Evolutionary conservation across 1,140 invertebrate species (phyloP), one percentile per base, ranked within the genome.

Genomic region (Drosophila auraria): DNA sequence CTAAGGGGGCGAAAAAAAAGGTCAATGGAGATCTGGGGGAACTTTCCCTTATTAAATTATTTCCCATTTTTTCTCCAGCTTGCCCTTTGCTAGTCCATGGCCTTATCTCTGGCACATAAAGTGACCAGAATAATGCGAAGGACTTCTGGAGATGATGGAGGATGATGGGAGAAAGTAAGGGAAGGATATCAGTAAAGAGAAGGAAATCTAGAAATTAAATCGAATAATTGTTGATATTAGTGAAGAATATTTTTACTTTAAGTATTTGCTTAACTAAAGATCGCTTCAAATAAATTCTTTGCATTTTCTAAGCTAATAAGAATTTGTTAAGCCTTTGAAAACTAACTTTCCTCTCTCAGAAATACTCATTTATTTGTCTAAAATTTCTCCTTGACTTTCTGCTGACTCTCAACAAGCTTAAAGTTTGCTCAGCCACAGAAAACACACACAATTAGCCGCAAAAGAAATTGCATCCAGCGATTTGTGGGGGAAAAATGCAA

Each of bases 11-110:
- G 15, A 33, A 45, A 30, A 49, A 84, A 83, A 87, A 87, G 83
- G 83, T 87, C 74, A 86, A 59, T 84, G 82, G 50, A 64, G 69
- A 71, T 78, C 78, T 42, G 42, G 63, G 49, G 44, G 47, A 74
- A 63, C 72, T 82, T 82, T 80, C 44, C 78, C 69, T 76, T 87
- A 87, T 87, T 87, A 82, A 87, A 87, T 87, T 87, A 87, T 87
- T 86, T 86, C 23, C 15, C 60, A 72, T 60, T 68, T 72, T 71
- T 76, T 58, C 54, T 56, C 27, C 25, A 33, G 58, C 44, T 45
- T 38, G 62, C 47, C 33, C 51, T 65, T 49, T 27, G 25, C 38
- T 54, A 27, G 44, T 64, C 53, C 45, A 36, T 36, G 4, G 51
- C 11, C 64, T 78, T 84, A 84, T 84, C 78, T 81, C 47, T 66